phyloP scores from a whole-genome alignment of 2,797 vertebrate species.

The Anniella stebbinsi region DNA sequence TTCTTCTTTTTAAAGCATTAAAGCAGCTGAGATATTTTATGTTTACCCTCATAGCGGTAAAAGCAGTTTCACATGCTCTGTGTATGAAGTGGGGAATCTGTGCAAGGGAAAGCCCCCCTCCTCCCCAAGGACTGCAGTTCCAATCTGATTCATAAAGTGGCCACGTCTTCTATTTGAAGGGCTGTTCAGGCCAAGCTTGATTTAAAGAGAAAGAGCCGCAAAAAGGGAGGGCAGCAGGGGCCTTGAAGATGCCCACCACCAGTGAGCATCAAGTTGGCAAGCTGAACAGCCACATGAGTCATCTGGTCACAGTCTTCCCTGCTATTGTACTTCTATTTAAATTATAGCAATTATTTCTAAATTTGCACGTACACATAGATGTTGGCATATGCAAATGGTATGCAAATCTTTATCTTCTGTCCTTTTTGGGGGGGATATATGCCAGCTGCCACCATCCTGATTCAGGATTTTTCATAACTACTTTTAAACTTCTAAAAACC shows the following conservation, averaged over 20 bases:
- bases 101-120: not conserved
- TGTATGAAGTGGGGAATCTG: not conserved
- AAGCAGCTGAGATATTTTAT: not conserved
- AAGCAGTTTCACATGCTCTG: not conserved
- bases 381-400: not conserved
- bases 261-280: not conserved
- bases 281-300: too few species aligned
- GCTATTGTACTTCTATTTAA: not conserved
- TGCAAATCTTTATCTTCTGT: too few species aligned
- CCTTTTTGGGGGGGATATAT: too few species aligned
- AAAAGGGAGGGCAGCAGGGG: too few species aligned
- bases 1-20: too few species aligned
- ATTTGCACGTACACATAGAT: too few species aligned
- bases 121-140: not conserved
- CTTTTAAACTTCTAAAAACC: not conserved
- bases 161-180: not conserved
- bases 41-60: not conserved
- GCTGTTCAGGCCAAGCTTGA: not conserved
- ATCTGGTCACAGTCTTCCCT: not conserved
- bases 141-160: not conserved
- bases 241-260: not conserved
- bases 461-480: not conserved
- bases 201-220: not conserved
- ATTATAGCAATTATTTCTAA: not conserved
- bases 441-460: too few species aligned